Percentiles rank a stretch among this genome's conserved stretches.
Conservation (phyloP, 53 echinoderm and acorn worm species). For the Apostichopus leukothele region DNA sequence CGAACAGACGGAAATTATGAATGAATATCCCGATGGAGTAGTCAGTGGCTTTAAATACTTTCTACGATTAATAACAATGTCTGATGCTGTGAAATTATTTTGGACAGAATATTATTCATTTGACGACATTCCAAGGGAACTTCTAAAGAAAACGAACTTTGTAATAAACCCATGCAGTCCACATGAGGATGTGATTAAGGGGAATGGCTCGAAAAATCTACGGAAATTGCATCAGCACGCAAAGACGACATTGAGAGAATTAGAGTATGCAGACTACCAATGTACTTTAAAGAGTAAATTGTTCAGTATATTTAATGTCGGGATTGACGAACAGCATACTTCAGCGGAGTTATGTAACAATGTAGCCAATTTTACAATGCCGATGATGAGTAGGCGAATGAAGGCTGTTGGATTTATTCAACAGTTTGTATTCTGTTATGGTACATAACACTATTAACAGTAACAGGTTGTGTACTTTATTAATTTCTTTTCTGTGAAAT, state of each 20-base stretch:
- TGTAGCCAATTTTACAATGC: too few relatives aligned
- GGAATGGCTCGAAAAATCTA: neutral
- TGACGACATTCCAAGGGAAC: neutral
- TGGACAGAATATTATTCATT: constrained; percentile 28
- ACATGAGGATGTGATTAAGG: neutral
- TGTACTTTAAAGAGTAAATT: neutral
- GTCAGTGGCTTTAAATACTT: constrained; percentile 1
- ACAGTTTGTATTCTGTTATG: too few relatives aligned
- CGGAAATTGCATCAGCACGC: neutral
- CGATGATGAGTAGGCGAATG: too few relatives aligned
- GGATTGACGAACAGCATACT: neutral
- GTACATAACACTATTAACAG: too few relatives aligned
- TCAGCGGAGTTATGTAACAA: too few relatives aligned
- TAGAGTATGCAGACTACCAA: neutral
- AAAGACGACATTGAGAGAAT: neutral
- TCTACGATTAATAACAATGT: neutral
- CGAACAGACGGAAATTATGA: neutral
- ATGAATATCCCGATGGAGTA: neutral
- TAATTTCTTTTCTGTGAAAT: too few relatives aligned
- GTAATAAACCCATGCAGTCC: constrained; percentile 13
- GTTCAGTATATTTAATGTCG: neutral
- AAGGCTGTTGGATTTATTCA: too few relatives aligned
- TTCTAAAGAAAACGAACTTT: neutral
- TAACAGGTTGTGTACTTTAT: too few relatives aligned
- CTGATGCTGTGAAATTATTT: constrained; percentile 5